Conservation (phyloP, 1,140 invertebrate genomes). For the Drosophila murphyi region DNA sequence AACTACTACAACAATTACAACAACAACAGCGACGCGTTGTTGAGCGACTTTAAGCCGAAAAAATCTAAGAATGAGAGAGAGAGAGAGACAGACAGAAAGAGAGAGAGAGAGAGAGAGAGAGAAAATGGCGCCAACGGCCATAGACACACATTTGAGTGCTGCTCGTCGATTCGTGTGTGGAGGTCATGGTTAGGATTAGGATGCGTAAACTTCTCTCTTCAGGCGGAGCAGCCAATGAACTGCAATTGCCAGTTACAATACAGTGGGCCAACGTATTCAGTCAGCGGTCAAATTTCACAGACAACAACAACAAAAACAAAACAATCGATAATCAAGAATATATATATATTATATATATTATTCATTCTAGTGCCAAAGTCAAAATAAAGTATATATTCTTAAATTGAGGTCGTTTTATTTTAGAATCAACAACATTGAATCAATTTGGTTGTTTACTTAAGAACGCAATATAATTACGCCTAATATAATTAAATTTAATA, state of each 20-base stretch:
- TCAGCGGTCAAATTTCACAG: no score
- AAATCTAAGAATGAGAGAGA: background rate
- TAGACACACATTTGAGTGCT: constrained; percentile 46
- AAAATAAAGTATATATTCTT: no score
- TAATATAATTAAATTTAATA: no score
- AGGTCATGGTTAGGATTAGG: constrained; percentile 1
- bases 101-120: background rate
- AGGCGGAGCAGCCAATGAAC: background rate
- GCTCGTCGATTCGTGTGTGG: background rate
- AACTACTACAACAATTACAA: background rate
- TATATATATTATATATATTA: no score
- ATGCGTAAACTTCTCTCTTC: background rate
- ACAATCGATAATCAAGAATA: no score
- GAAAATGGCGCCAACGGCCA: constrained; percentile 21
- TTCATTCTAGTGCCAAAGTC: no score
- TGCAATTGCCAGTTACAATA: background rate
- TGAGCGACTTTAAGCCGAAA: constrained; percentile 13
- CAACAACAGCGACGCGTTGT: background rate
- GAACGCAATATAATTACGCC: no score
- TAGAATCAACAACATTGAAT: no score
- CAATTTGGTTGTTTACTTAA: no score
- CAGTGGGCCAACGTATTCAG: background rate
- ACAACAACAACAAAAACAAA: no score
- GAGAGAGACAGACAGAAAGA: background rate
- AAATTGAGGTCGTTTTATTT: no score